Conservation (phyloP, 1,140 invertebrate genomes). For the Cherax quadricarinatus region DNA sequence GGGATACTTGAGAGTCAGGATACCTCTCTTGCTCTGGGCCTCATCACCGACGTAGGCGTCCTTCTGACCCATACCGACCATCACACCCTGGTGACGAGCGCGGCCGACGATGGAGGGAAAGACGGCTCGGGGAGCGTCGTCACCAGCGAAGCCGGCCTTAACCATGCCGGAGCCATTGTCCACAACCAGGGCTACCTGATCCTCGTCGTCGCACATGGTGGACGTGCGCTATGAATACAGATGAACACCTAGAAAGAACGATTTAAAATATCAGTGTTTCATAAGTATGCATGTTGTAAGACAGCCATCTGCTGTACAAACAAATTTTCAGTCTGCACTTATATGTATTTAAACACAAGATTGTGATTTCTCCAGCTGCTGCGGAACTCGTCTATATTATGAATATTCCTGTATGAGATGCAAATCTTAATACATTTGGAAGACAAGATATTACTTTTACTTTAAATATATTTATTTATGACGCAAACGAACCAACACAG, state of each 20-base stretch:
- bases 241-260: not conserved
- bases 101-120: constrained; percentile 83
- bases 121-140: constrained; percentile 83
- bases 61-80: constrained; percentile 98
- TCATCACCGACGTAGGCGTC: constrained; percentile 94
- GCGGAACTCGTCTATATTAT: no score
- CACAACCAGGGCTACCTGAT: constrained; percentile 20
- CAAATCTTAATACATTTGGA: no score
- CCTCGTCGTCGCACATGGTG: constrained; percentile 9
- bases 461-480: no score
- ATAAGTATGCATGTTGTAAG: no score
- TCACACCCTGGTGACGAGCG: constrained; percentile 83
- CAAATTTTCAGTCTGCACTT: no score
- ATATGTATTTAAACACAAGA: no score
- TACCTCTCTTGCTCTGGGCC: constrained; percentile 93
- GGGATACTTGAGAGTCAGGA: constrained; percentile 83
- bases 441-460: no score
- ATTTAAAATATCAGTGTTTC: no score
- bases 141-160: constrained; percentile 83
- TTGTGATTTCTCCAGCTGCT: no score
- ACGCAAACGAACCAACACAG: no score
- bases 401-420: no score
- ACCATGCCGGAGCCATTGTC: constrained; percentile 84
- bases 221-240: not conserved
- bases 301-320: no score